A percentile compares a stretch with the other conserved stretches of the same genome.
Conservation (phyloP, 1,140 invertebrate genomes). For the Drosophila micromelanica region DNA sequence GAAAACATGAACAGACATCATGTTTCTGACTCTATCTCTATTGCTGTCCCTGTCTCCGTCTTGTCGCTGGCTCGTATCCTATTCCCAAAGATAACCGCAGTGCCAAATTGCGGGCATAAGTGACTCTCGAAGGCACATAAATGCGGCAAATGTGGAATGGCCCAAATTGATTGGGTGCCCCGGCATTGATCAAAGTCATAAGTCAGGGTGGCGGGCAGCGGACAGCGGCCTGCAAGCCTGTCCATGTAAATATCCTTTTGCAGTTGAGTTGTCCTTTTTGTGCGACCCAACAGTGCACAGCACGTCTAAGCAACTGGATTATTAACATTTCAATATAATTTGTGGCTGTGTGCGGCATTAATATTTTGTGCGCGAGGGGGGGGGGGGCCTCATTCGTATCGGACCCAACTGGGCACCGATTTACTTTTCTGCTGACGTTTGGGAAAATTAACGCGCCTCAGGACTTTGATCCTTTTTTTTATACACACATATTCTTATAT, state of each 20-base stretch:
- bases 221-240: slow-evolving; percentile 61
- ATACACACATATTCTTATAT: not conserved
- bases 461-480: slow-evolving; percentile 78
- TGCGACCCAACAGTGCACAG: slow-evolving; percentile 37
- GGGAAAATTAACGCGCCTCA: slow-evolving; percentile 77
- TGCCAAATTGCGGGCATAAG: slow-evolving; percentile 81
- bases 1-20: not conserved
- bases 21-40: not conserved
- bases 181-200: slow-evolving; percentile 78
- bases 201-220: slow-evolving; percentile 42
- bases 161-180: slow-evolving; percentile 56
- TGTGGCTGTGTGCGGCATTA: slow-evolving; percentile 42
- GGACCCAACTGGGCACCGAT: slow-evolving; percentile 40
- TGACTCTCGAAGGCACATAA: slow-evolving; percentile 71
- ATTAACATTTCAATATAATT: slow-evolving; percentile 83
- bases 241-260: slow-evolving; percentile 78
- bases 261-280: slow-evolving; percentile 77
- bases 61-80: slow-evolving; percentile 5
- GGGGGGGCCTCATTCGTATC: not conserved
- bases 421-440: slow-evolving; percentile 75
- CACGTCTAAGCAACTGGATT: slow-evolving; percentile 79
- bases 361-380: slow-evolving; percentile 30
- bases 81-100: slow-evolving; percentile 65
- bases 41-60: not conserved
- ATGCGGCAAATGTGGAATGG: slow-evolving; percentile 51